Evolutionary conservation across 2,888 invertebrate species (phyloP), one percentile per base, ranked within the genome.

Genomic region (Germaria angustata): DNA sequence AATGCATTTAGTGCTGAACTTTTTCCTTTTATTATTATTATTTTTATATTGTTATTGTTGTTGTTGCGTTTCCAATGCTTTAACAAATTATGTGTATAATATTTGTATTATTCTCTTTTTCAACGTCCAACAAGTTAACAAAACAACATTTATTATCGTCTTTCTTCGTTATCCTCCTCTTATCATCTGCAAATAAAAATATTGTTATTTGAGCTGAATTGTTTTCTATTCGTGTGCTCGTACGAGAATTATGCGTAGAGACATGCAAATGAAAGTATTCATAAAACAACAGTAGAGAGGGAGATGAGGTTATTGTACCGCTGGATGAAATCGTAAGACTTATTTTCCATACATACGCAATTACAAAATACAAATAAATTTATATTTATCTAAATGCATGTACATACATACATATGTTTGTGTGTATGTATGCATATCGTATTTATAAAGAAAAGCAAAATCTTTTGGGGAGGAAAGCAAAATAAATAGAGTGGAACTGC

Each of bases 1-100:
- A 81, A 77, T 81, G 81, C 59, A 49, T 72, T 77, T 72, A 46
- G 61, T 69, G 75, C 69, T 75, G 15, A 73, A 72, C 24, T 73
- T 44, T 55, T 44, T 28, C n/a, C n/a, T n/a, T n/a, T n/a, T n/a
- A n/a, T n/a, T n/a, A n/a, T n/a, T n/a, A n/a, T n/a, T n/a, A n/a
- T n/a, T n/a, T n/a, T n/a, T n/a, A n/a, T n/a, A n/a, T n/a, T n/a
- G n/a, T n/a, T 39, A 41, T 36, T 49, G 28, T 20, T n/a, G 0
- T 51, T 79, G 46, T 49, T 78, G 46, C 55, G 36, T 79, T 63
- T 65, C 46, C 61, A 69, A 53, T 73, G 77, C 53, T 77, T 72
- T 72, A 81, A 65, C 75, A 80, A 80, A 75, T 65, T 81, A 55
- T 72, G 65, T 44, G n/a, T 36, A 17, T 41, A 53, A 28, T 41